These are phyloP conservation scores for Myotis vivesi DNA, from an alignment of 2,797 vertebrate genomes.

Conservation along the genomic window DNA sequence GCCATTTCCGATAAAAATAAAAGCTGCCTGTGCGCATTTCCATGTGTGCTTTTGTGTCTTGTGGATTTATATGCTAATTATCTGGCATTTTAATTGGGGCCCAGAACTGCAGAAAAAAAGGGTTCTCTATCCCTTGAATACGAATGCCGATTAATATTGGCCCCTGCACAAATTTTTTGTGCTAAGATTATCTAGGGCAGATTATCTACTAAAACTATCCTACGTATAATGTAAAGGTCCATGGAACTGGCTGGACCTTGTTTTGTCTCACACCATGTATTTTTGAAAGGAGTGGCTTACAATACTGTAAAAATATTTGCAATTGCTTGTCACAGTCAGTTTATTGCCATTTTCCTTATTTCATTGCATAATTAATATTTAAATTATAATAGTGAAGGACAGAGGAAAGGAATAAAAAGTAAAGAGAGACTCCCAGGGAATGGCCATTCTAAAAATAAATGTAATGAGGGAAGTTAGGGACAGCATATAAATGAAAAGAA, in stretches of 20 bases:
- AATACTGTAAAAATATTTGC: neutral
- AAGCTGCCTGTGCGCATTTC: neutral
- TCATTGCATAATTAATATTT: neutral
- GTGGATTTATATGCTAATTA: neutral
- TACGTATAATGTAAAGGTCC: neutral
- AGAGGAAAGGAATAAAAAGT: neutral
- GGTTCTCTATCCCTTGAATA: neutral
- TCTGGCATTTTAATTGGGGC: neutral
- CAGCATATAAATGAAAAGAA: conserved; percentile 43
- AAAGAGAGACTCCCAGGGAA: neutral
- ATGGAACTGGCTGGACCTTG: neutral
- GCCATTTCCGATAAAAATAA: neutral
- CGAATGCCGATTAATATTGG: neutral
- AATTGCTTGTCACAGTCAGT: neutral
- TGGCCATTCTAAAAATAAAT: conserved; percentile 50
- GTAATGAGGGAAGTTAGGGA: neutral
- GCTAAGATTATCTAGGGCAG: neutral
- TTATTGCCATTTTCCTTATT: neutral
- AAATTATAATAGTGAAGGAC: neutral
- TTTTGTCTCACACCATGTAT: neutral
- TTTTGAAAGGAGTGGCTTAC: neutral
- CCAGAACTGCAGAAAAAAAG: neutral
- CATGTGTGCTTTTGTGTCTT: neutral
- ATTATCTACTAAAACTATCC: neutral
- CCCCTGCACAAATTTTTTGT: neutral